These are phyloP conservation scores for Drosophila cracens DNA, from an alignment of 2,888 invertebrate genomes.

Conservation along the genomic window DNA sequence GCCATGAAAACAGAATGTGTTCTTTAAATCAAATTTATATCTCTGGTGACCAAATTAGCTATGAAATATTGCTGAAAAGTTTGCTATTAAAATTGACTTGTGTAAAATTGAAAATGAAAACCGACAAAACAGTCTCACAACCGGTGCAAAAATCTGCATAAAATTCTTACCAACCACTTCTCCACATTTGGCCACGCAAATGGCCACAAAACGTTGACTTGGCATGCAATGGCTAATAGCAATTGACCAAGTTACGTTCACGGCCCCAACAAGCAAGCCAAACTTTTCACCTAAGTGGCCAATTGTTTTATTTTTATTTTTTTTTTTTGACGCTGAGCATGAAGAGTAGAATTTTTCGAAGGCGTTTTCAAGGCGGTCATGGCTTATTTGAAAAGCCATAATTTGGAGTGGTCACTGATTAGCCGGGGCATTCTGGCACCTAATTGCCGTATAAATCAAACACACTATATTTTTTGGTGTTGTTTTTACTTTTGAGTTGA, in stretches of 20 bases:
- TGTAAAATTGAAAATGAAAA: slow-evolving; percentile 58
- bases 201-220: slow-evolving; percentile 62
- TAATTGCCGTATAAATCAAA: slow-evolving; percentile 54
- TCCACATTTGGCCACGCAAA: slow-evolving; percentile 59
- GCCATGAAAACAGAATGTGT: slow-evolving; percentile 13
- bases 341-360: slow-evolving; percentile 62
- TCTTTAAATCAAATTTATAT: slow-evolving; percentile 59
- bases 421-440: slow-evolving; percentile 30
- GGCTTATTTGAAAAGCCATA: slow-evolving; percentile 19
- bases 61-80: slow-evolving; percentile 57
- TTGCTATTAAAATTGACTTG: slow-evolving; percentile 46
- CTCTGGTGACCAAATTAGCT: slow-evolving; percentile 46
- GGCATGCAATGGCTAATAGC: slow-evolving; percentile 62
- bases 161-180: slow-evolving; percentile 16
- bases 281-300: slow-evolving; percentile 73
- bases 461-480: slow-evolving; percentile 5
- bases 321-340: slow-evolving; percentile 49
- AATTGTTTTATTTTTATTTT: slow-evolving; percentile 54
- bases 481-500: neutral
- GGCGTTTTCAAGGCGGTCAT: slow-evolving; percentile 26
- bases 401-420: slow-evolving; percentile 37
- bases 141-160: slow-evolving; percentile 67
- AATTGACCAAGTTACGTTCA: neutral
- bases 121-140: slow-evolving; percentile 36
- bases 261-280: slow-evolving; percentile 31